Conservation (phyloP, 53 echinoderm and acorn worm genomes). For the Stichopus horrens region DNA sequence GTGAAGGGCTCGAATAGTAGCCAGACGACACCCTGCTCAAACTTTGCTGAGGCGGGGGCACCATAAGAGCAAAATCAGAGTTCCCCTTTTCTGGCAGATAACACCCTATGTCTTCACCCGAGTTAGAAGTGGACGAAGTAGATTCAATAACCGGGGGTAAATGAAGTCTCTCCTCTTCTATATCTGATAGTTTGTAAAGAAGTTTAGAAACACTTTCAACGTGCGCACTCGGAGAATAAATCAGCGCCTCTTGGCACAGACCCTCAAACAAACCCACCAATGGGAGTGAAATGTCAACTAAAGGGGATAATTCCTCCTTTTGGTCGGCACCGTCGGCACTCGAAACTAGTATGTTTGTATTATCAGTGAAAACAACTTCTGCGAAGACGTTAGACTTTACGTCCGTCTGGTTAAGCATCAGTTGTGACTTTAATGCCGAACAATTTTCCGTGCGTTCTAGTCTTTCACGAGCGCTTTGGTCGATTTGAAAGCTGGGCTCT, state of each 20-base stretch:
- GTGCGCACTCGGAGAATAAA: constrained; percentile 27
- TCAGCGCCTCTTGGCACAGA: not conserved
- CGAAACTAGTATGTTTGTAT: not conserved
- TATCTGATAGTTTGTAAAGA: constrained; percentile 13
- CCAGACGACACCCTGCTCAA: constrained; percentile 47
- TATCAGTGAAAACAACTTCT: not conserved
- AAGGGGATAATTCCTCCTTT: not conserved
- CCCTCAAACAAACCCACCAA: not conserved
- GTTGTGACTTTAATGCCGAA: not conserved
- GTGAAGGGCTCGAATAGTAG: constrained; percentile 29
- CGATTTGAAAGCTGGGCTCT: constrained; percentile 38
- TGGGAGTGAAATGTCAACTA: not conserved
- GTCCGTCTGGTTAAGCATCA: not conserved
- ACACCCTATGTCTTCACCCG: not conserved
- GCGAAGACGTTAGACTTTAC: not conserved
- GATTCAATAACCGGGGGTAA: constrained; percentile 41
- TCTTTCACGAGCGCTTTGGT: not conserved
- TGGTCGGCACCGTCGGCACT: not conserved
- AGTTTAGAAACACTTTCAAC: constrained; percentile 30
- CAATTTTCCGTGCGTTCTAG: not conserved
- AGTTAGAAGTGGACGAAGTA: not conserved
- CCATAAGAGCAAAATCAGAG: constrained; percentile 15
- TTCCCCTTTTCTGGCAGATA: not conserved
- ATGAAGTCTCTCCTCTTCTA: constrained; percentile 15
- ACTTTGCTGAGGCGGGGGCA: constrained; percentile 11